Conservation (phyloP, 2,113 vertebrate genomes). For the Brachyhypopomus gauderio region DNA sequence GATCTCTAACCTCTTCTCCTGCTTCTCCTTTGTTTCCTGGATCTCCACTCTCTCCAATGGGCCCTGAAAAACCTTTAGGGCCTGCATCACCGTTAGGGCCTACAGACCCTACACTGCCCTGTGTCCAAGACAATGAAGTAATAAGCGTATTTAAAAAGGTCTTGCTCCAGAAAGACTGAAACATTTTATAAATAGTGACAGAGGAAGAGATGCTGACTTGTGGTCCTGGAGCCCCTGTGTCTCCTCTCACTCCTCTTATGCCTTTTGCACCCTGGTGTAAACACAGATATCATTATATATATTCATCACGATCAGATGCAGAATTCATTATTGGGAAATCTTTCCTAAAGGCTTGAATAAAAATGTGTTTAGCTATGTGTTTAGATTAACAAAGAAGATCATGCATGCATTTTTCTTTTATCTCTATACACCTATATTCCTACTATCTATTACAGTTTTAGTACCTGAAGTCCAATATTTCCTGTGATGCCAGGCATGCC, state of each 20-base stretch:
- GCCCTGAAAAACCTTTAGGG: slow-evolving; percentile 72
- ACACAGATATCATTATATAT: background rate
- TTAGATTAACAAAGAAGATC: too few species aligned
- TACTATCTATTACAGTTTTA: background rate
- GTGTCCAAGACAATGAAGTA: background rate
- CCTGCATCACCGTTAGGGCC: slow-evolving; percentile 74
- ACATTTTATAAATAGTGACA: background rate
- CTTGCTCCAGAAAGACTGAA: background rate
- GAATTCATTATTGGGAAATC: too few species aligned
- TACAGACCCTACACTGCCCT: slow-evolving; percentile 69
- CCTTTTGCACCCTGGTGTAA: slow-evolving; percentile 74
- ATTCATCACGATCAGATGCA: background rate
- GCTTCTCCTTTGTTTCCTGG: slow-evolving; percentile 70
- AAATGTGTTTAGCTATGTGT: background rate
- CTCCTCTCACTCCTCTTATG: slow-evolving; percentile 74
- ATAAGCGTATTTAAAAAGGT: background rate
- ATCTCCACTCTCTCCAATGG: slow-evolving; percentile 72
- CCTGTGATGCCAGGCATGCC: slow-evolving; percentile 59
- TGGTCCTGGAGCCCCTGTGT: slow-evolving; percentile 70
- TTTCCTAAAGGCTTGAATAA: background rate
- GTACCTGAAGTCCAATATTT: slow-evolving; percentile 63
- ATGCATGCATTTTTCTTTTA: too few species aligned
- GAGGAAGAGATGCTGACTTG: slow-evolving; percentile 66
- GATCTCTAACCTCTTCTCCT: slow-evolving; percentile 73
- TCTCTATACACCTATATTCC: background rate